Base-by-base conservation (phyloP, 1,140 invertebrate genomes). In the Diorhabda elongata region DNA sequence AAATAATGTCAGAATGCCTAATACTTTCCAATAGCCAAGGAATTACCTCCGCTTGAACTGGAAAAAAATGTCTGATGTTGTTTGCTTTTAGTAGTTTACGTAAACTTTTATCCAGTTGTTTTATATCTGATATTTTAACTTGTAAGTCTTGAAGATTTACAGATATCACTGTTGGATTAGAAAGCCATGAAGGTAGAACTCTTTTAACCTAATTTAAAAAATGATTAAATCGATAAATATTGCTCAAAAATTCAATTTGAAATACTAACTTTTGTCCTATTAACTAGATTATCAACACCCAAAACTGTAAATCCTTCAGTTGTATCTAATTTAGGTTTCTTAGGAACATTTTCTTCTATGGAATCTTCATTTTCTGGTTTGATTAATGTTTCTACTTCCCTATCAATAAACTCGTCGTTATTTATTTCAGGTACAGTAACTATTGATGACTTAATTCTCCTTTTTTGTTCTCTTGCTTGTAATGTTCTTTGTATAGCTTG, bases 21-120 rank as follows among this genome's bases (percentile, higher is more conserved):
- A 65, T 70, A 63, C 43, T 71, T 65, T 69, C 44, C 5, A 96
- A 76, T 52, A 98, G 81, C 84, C 90, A 94, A 3, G 93, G 92
- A 70, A 98, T 91, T 0, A 98, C 88, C 76, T 86, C 84, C 44
- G 83, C 85, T 84, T 98, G 96, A n/a, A 98, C 93, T 73, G 91
- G 87, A 83, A 98, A 98, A 44, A 97, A 87, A 76, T 90, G 86
- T 42, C 84, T 83, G 7, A 97, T 86, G n/a, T 88, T 87, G 84
- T 94, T 92, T 71, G 83, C 82, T 75, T 86, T 84, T 5, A 98
- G 83, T 57, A 85, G 85, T 64, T 87, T 80, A 26, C 90, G 81
- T 3, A 97, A 75, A 64, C 84, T 81, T 41, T 79, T 74, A 76
- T 92, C 87, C 42, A 96, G 80, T 70, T 84, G 82, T 11, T 79